Evolutionary conservation across 2,888 invertebrate genomes (phyloP), one percentile per base, ranked within the genome.

Genomic region (Crossocerus cetratus): DNA sequence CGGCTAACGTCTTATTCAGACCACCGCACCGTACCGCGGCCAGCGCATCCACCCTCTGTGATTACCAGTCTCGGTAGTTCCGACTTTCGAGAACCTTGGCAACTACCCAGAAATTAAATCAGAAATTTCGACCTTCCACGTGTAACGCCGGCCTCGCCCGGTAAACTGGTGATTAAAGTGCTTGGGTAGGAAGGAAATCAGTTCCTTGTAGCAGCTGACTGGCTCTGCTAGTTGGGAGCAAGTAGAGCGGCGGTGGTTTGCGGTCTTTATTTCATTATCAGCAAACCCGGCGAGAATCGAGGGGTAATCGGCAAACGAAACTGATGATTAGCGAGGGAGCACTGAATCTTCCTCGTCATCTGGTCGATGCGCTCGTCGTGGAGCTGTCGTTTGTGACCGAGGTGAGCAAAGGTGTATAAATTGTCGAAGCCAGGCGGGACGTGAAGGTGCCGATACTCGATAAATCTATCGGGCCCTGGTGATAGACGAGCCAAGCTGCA

Each of bases 361-460:
- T 55, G 67, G 77, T 59, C 56, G 43, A 69, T 74, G 78, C 69
- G 70, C 69, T 78, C 78, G 82, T 78, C 78, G 78, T 58, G 67
- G 66, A 62, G 5, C 72, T 76, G 77, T 73, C 77, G 67, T 70
- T 62, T 14, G 61, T 69, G 75, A 77, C 76, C 66, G 75, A 76
- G 74, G 72, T 73, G 59, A 44, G 69, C 73, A 60, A 78, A 77
- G 80, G 81, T 78, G 77, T 82, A 84, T 85, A 85, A 84, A 84
- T 84, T 80, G 81, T 79, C 80, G 77, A 76, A 59, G 81, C 70
- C 68, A 70, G 81, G 70, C 76, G 78, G 74, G 76, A 78, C 82
- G 80, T 75, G 84, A 83, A 86, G 84, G 86, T 86, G 87, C 83
- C 86, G 84, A 87, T 85, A 84, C 85, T 81, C 87, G 88, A 87